Conservation (phyloP, 2,888 invertebrate species). For the Mesorhabditis belari region DNA sequence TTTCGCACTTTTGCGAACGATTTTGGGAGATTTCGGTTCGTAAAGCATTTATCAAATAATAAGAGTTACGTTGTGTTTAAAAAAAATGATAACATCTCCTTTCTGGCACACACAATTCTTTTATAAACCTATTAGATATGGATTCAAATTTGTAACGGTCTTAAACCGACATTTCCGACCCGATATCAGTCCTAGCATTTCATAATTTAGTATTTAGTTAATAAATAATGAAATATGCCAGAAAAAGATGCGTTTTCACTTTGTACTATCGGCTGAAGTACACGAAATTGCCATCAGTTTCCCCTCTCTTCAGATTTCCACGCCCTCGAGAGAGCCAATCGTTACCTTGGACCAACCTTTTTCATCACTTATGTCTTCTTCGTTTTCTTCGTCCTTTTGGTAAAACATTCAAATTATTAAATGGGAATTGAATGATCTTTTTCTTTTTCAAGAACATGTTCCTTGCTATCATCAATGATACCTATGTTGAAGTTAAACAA, state of each 20-base stretch:
- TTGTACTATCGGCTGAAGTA: too few relatives aligned
- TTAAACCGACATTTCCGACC: too few relatives aligned
- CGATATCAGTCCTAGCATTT: too few relatives aligned
- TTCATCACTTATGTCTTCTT: conserved; percentile 72
- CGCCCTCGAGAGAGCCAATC: conserved; percentile 61
- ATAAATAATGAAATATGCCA: too few relatives aligned
- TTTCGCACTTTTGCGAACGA: conserved; percentile 68
- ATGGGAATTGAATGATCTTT: not conserved
- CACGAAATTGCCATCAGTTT: conserved; percentile 11
- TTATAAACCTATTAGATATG: too few relatives aligned
- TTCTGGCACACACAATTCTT: too few relatives aligned
- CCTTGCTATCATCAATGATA: conserved; percentile 73
- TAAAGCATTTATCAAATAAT: too few relatives aligned
- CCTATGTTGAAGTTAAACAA: conserved; percentile 69
- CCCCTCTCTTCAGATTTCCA: not conserved
- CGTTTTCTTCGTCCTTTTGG: conserved; percentile 71
- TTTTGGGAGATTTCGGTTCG: conserved; percentile 61
- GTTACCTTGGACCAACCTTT: conserved; percentile 68
- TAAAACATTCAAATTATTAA: conserved; percentile 51
- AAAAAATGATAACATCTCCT: not conserved
- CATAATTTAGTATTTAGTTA: too few relatives aligned
- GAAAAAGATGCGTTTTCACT: too few relatives aligned
- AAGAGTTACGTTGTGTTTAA: not conserved
- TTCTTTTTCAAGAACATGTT: conserved; percentile 82
- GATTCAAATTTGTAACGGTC: too few relatives aligned